These are phyloP conservation scores for Drosophila ambigua DNA, from an alignment of 1,140 invertebrate species.

Conservation along the genomic window DNA sequence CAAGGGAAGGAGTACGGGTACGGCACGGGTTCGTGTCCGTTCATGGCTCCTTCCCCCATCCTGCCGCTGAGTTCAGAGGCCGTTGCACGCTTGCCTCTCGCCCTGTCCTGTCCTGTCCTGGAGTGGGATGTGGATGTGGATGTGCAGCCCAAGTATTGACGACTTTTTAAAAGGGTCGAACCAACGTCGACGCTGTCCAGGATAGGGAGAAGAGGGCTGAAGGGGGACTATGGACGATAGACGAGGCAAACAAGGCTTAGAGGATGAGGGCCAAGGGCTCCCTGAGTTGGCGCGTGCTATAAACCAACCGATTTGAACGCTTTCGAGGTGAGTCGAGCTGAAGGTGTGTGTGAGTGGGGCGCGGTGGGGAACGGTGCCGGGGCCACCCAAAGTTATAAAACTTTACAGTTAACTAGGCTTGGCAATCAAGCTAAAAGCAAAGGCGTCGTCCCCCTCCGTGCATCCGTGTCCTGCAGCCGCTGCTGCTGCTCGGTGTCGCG, in stretches of 20 bases:
- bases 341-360: conserved; percentile 23
- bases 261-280: conserved; percentile 7
- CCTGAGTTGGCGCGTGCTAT: conserved; percentile 70
- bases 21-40: conserved; percentile 16
- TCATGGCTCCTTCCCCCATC: conserved; percentile 1
- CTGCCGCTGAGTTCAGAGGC: conserved; percentile 52
- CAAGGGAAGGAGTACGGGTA: too few species aligned
- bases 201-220: background rate
- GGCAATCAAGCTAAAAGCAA: conserved; percentile 82
- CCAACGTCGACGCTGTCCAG: conserved; percentile 56
- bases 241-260: conserved; percentile 12
- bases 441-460: conserved; percentile 67
- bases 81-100: conserved; percentile 54
- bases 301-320: conserved; percentile 80
- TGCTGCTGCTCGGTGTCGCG: conserved; percentile 39
- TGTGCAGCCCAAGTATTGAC: conserved; percentile 67
- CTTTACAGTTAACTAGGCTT: conserved; percentile 82
- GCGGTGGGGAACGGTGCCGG: conserved; percentile 11
- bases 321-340: conserved; percentile 36
- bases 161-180: conserved; percentile 81
- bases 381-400: conserved; percentile 76
- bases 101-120: background rate
- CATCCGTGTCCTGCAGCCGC: conserved; percentile 18
- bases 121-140: background rate
- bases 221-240: background rate